Evolutionary conservation across 2,113 vertebrate genomes (phyloP), one percentile per base, ranked within the genome.

Genomic region (Elephas maximus): DNA sequence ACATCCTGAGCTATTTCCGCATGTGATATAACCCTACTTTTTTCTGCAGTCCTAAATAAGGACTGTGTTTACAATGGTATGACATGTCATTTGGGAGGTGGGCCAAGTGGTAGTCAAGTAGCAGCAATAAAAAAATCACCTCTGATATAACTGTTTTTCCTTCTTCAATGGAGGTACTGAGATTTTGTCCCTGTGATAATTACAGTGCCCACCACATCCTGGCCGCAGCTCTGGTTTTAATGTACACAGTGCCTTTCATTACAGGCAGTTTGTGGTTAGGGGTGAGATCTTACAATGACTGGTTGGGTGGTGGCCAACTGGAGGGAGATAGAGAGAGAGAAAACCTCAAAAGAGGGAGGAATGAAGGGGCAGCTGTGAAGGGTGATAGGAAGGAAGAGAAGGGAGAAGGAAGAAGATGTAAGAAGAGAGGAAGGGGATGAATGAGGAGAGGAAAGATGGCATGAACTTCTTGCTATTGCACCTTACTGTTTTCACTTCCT

Each of bases 1-100:
- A 94, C 41, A 48, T 69, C 86, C 37, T 48, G 33, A 17, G 53
- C 84, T 94, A 82, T 96, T 96, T 96, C 63, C 81, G 79, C 83
- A 60, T 96, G 74, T 95, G 96, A 89, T 92, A 71, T 81, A 97
- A 91, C 51, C 69, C 65, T 71, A n/a, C 30, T 76, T 82, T 44
- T 94, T 95, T 90, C 94, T 90, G 71, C 8, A 96, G 76, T 63
- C 94, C 94, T 93, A 94, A 97, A 95, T 90, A 97, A 94, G 79
- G 91, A 80, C 87, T 93, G 63, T 97, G 79, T 93, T 95, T 93
- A 92, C 77, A 91, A 87, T 97, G 81, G 71, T 95, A 30, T 96
- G 92, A 91, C 79, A 88, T 97, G 77, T 63, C 17, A 4, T 90
- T 96, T 96, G 86, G 96, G 97, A 94, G 37, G 37, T 88, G 71